Conservation (phyloP, 2,113 vertebrate species). For the Eolophus roseicapilla region DNA sequence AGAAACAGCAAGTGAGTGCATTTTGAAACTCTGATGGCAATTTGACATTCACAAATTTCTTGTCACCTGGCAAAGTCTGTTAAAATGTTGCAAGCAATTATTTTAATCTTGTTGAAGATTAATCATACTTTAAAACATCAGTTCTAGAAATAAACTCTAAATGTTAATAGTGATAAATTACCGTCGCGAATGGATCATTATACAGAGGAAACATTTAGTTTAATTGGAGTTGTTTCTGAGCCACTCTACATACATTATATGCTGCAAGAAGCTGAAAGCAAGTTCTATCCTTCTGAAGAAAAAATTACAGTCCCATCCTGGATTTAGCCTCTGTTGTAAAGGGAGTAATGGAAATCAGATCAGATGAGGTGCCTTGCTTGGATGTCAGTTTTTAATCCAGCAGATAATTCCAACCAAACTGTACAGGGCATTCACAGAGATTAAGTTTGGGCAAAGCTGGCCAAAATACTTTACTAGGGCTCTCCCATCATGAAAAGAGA, state of each 20-base stretch:
- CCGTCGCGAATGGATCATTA: neutral
- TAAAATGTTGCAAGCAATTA: slow-evolving; percentile 48
- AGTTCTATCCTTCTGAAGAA: neutral
- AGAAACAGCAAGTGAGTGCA: neutral
- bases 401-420: neutral
- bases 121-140: slow-evolving; percentile 15
- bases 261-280: neutral
- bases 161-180: slow-evolving; percentile 47
- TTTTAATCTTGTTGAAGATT: slow-evolving; percentile 42
- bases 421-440: neutral
- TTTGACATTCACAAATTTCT: slow-evolving; percentile 44
- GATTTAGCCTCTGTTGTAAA: neutral
- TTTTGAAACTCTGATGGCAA: slow-evolving; percentile 25
- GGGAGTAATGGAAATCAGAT: neutral
- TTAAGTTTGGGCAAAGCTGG: neutral
- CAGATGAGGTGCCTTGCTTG: neutral
- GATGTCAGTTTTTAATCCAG: neutral
- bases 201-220: slow-evolving; percentile 39
- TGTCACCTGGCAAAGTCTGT: slow-evolving; percentile 37
- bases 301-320: neutral
- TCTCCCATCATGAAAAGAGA: neutral
- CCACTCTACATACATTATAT: neutral
- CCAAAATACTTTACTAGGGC: neutral
- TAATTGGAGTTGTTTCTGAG: slow-evolving; percentile 9
- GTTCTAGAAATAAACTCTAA: slow-evolving; percentile 54